A percentile compares a stretch with the other conserved stretches of the same genome.
Conservation (phyloP, 1,140 invertebrate species). For the Psilanteris sp. region DNA sequence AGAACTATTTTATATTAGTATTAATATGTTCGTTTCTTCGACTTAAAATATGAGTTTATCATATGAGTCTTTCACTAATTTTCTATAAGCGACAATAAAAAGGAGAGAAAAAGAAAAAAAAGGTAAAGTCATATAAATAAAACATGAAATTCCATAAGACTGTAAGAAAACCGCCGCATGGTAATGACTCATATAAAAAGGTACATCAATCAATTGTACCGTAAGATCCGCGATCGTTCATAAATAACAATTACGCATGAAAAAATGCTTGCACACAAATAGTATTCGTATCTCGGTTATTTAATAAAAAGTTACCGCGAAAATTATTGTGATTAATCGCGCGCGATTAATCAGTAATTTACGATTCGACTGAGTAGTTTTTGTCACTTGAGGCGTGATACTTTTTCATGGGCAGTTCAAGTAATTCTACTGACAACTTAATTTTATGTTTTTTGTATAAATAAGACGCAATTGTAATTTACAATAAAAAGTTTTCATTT, state of each 20-base stretch:
- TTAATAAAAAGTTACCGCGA: slow-evolving; percentile 16
- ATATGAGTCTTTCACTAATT: slow-evolving; percentile 21
- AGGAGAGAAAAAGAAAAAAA: slow-evolving; percentile 7
- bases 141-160: slow-evolving; percentile 53
- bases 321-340: slow-evolving; percentile 35
- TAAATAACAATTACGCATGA: slow-evolving; percentile 49
- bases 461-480: no score
- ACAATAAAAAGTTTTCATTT: no score
- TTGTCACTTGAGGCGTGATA: slow-evolving; percentile 8
- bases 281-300: slow-evolving; percentile 8
- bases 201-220: slow-evolving; percentile 55
- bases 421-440: no score
- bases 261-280: slow-evolving; percentile 15
- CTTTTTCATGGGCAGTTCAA: no score
- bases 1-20: no score
- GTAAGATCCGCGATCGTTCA: slow-evolving; percentile 48
- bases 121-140: slow-evolving; percentile 30
- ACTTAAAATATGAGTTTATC: slow-evolving; percentile 18
- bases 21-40: slow-evolving; percentile 27
- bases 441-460: no score
- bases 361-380: slow-evolving; percentile 7
- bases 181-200: slow-evolving; percentile 57
- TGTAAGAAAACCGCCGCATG: slow-evolving; percentile 38
- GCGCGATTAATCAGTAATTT: slow-evolving; percentile 14
- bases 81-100: slow-evolving; percentile 40